Evolutionary conservation across 2,113 vertebrate species (phyloP).

Genomic region (Coregonus clupeaformis): DNA sequence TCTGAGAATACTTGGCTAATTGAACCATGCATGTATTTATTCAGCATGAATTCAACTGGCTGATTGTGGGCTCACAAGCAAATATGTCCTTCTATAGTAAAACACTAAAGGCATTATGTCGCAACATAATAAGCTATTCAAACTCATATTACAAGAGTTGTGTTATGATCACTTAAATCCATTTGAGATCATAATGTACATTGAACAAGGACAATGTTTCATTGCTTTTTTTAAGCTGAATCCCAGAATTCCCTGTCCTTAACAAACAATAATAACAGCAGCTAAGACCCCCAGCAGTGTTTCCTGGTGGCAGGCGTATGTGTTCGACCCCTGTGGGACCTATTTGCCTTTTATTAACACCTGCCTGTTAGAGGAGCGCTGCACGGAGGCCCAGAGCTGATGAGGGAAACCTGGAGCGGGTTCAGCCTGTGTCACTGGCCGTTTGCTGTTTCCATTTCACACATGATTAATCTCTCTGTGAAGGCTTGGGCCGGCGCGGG

Average conservation of each 20-base stretch:
- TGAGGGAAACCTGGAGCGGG: conserved; percentile 96
- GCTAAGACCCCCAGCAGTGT: conserved; percentile 60
- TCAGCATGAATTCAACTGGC: background rate
- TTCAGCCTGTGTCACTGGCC: conserved; percentile 99
- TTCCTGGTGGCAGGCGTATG: conserved; percentile 66
- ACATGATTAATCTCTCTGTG: conserved; percentile 99
- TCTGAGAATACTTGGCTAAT: no score
- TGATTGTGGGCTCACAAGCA: background rate
- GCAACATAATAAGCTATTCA: background rate
- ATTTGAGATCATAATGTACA: conserved; percentile 48
- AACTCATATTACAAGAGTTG: conserved; percentile 39
- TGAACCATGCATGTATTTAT: background rate
- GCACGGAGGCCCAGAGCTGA: conserved; percentile 83
- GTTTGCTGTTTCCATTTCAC: conserved; percentile 99
- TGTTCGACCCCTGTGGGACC: conserved; percentile 90
- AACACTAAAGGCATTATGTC: background rate
- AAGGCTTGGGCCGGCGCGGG: conserved; percentile 95
- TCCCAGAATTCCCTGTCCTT: conserved; percentile 62
- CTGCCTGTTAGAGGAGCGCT: conserved; percentile 89
- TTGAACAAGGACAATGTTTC: conserved; percentile 63
- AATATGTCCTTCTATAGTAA: background rate
- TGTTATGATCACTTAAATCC: conserved; percentile 51
- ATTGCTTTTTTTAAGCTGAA: conserved; percentile 54
- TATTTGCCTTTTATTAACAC: conserved; percentile 99
- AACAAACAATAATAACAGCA: conserved; percentile 69